These are phyloP conservation scores for Stichodactyla mertensii DNA, from an alignment of 64 coral and sea anemone species.

Conservation along the genomic window DNA sequence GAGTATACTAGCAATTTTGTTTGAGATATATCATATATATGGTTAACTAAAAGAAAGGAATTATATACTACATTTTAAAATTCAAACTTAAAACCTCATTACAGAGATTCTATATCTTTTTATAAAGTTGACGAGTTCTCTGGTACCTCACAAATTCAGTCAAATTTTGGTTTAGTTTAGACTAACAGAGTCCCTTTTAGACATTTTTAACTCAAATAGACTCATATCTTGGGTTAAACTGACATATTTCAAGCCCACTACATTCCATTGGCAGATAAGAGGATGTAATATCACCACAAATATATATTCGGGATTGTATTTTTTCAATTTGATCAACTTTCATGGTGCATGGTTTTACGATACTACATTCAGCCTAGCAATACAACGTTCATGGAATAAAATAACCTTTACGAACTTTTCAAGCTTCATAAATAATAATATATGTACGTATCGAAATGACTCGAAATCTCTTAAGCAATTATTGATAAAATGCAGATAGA, in stretches of 20 bases:
- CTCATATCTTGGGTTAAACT: not conserved
- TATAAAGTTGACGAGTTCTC: not conserved
- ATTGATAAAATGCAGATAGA: slow-evolving; percentile 6
- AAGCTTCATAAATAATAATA: slow-evolving; percentile 27
- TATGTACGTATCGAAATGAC: slow-evolving; percentile 6
- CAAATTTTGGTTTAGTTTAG: too few species aligned
- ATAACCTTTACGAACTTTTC: slow-evolving; percentile 16
- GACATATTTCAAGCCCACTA: not conserved
- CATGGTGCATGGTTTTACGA: not conserved
- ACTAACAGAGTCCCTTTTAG: too few species aligned
- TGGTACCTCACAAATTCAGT: too few species aligned
- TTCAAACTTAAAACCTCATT: not conserved
- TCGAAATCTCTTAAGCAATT: slow-evolving; percentile 11
- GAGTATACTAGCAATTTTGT: not conserved
- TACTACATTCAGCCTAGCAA: not conserved
- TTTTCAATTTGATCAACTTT: not conserved
- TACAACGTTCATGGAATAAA: slow-evolving; percentile 17
- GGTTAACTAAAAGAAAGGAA: not conserved
- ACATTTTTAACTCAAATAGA: too few species aligned
- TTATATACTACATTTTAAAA: not conserved
- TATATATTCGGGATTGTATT: not conserved
- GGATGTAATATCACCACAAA: not conserved
- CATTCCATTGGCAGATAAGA: not conserved
- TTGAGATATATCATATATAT: not conserved
- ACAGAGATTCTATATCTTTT: not conserved